Conservation (phyloP, 2,888 invertebrate species). For the Belgica antarctica region DNA sequence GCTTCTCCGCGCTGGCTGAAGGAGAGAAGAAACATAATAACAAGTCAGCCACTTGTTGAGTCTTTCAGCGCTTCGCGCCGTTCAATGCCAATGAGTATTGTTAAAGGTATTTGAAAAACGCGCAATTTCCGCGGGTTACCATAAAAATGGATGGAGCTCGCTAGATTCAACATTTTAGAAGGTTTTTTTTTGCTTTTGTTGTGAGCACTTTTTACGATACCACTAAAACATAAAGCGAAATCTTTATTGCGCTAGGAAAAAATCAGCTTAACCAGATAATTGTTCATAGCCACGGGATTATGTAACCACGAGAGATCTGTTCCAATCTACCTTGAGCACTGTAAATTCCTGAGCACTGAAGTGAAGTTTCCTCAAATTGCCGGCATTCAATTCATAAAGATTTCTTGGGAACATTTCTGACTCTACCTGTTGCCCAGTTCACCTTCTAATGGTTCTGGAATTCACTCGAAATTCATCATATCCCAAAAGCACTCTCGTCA, state of each 20-base stretch:
- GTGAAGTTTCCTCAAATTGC: too few relatives aligned
- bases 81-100: conserved; percentile 43
- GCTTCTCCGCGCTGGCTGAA: background rate
- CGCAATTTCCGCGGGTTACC: conserved; percentile 43
- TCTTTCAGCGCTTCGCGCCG: conserved; percentile 41
- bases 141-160: conserved; percentile 31
- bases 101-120: conserved; percentile 42
- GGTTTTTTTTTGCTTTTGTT: background rate
- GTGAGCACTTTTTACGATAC: conserved; percentile 16
- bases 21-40: conserved; percentile 32
- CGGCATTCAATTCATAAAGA: background rate
- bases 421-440: background rate
- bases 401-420: background rate
- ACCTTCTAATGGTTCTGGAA: too few relatives aligned
- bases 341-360: background rate
- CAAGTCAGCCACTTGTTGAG: conserved; percentile 44
- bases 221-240: conserved; percentile 32
- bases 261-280: too few relatives aligned
- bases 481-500: background rate
- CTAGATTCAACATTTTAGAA: conserved; percentile 26
- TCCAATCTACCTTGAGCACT: background rate
- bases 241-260: conserved; percentile 1
- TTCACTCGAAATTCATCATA: too few relatives aligned
- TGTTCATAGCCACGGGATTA: too few relatives aligned
- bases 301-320: background rate